Evolutionary conservation across 2,888 invertebrate genomes (phyloP), one percentile per base, ranked within the genome.

Genomic region (Cephus sareptanus): DNA sequence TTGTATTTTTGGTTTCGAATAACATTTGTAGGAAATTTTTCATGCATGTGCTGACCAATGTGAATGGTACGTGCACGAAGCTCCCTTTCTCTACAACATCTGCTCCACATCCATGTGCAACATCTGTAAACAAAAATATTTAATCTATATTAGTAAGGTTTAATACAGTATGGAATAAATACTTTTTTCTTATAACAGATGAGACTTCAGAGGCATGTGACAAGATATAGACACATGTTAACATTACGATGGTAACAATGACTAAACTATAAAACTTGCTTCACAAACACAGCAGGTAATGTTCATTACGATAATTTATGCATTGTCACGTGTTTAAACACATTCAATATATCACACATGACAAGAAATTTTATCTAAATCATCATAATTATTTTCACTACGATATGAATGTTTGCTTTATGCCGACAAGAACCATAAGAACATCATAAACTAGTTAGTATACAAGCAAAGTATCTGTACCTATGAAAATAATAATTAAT

Each of bases 1-100:
- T 97, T 99, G 93, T 99, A 99, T 94, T 99, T 99, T 93, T 98
- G 97, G 93, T 99, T 99, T 88, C 98, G 95, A 83, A 99, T 98
- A 88, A 98, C 97, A 93, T 99, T 99, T 80, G 97, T 95, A 79
- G 98, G 98, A 92, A 96, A 98, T 88, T 96, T 97, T 87, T 97
- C 97, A 76, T 94, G 94, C 83, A 95, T 95, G 73, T 95, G 92
- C 85, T 95, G 94, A 56, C 97, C 97, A 86, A 97, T 93, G 87
- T 94, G 94, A 85, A 97, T 96, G 73, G 95, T 96, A 86, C 97
- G 94, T 11, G 96, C 94, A 85, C 95, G 94, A 76, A 96, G 92
- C 90, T 97, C 96, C 84, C 95, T 94, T 85, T 95, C 95, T 79
- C 96, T 93, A 90, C 95, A 95, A 91, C 95, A 95, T 93, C 94